These are phyloP conservation scores for Chrysocyon brachyurus DNA, from an alignment of 2,797 vertebrate genomes.

Conservation along the genomic window DNA sequence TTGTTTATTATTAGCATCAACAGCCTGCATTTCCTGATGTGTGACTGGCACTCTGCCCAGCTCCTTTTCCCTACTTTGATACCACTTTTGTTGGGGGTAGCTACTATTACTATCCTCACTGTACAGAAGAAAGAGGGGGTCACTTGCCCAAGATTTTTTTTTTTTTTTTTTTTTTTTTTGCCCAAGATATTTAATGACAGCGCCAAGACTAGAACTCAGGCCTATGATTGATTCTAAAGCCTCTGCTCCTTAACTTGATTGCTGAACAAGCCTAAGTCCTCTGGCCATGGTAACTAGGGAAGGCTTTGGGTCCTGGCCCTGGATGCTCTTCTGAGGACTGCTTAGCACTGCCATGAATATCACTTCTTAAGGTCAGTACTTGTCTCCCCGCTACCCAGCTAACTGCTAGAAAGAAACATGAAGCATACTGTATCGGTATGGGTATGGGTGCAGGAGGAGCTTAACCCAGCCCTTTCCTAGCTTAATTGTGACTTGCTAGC, in stretches of 20 bases:
- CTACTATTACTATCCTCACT: not conserved
- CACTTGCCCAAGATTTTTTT: not conserved
- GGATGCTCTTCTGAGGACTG: not conserved
- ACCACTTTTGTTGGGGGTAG: not conserved
- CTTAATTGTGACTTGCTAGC: not conserved
- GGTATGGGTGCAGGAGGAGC: not conserved
- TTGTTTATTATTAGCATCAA: not conserved
- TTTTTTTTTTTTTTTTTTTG: not conserved
- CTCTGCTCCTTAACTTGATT: constrained; percentile 7
- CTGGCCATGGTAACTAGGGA: not conserved
- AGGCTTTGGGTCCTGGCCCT: not conserved
- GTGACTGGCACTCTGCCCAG: not conserved
- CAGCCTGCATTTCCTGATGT: not conserved
- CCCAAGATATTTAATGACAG: not conserved
- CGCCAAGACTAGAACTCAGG: not conserved
- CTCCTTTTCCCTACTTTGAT: not conserved
- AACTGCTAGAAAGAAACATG: not conserved
- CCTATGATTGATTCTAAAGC: not conserved
- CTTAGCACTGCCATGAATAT: not conserved
- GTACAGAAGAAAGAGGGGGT: not conserved
- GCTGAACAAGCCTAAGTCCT: not conserved
- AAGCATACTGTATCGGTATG: not conserved
- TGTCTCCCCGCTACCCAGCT: not conserved
- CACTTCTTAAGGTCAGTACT: not conserved
- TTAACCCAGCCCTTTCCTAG: not conserved